These are phyloP conservation scores for Acrocephalus kingi DNA, from an alignment of 2,113 vertebrate genomes.

Conservation along the genomic window DNA sequence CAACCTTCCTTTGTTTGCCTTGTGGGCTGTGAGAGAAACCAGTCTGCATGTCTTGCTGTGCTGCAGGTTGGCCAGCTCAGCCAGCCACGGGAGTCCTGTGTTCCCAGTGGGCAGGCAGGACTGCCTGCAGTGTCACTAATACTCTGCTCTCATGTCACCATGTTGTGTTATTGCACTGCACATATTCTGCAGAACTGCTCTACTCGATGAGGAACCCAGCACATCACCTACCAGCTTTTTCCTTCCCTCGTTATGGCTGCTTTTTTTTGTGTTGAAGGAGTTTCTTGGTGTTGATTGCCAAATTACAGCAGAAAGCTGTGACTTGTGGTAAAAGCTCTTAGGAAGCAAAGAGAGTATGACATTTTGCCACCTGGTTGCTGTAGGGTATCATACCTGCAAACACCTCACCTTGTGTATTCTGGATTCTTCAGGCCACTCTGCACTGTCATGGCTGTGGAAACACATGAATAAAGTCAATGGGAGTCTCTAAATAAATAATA, in stretches of 20 bases:
- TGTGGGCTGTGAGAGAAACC: not conserved
- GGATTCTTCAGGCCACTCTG: not conserved
- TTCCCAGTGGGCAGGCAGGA: not conserved
- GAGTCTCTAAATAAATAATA: not conserved
- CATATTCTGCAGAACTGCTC: not conserved
- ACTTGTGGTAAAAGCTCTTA: not conserved
- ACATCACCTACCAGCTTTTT: not conserved
- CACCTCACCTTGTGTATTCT: accelerated
- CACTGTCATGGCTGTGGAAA: not conserved
- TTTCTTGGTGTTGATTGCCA: not conserved
- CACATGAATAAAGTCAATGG: not conserved
- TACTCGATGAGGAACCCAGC: not conserved
- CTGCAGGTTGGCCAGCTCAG: not conserved
- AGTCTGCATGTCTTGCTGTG: not conserved
- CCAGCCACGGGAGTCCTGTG: accelerated
- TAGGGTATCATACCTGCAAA: not conserved
- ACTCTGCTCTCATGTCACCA: not conserved
- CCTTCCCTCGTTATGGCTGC: accelerated
- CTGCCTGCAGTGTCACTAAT: not conserved
- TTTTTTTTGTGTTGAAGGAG: not conserved
- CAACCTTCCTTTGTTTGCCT: not conserved
- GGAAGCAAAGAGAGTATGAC: not conserved
- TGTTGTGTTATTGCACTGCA: not conserved
- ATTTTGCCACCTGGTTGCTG: not conserved
- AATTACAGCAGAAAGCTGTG: not conserved